Conservation (phyloP, 1,140 invertebrate genomes). For the Cyphomyrmex costatus region DNA sequence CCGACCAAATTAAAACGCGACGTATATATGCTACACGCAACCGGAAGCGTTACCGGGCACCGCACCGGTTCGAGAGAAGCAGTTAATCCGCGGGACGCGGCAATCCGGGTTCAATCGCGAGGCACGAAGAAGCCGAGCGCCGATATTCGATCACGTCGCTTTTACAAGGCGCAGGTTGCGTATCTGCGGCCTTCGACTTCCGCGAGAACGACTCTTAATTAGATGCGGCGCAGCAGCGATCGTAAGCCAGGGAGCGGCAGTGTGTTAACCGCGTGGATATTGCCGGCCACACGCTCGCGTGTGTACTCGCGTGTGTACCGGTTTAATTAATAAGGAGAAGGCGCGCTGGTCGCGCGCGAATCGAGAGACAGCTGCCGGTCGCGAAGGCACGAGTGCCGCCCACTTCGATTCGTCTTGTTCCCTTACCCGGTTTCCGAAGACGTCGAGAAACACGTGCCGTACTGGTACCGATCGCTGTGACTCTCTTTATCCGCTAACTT, state of each 20-base stretch:
- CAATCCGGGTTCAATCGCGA: background rate
- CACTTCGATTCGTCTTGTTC: conserved; percentile 51
- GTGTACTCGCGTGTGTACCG: conserved; percentile 42
- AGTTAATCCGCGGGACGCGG: conserved; percentile 31
- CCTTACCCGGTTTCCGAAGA: conserved; percentile 16
- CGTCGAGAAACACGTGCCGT: conserved; percentile 40
- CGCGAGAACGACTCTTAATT: conserved; percentile 49
- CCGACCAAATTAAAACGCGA: conserved; percentile 44
- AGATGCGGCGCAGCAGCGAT: conserved; percentile 17
- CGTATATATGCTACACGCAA: conserved; percentile 2
- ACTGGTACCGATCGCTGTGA: background rate
- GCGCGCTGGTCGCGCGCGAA: conserved; percentile 40
- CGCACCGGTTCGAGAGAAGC: conserved; percentile 18
- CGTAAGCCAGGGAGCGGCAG: conserved; percentile 29
- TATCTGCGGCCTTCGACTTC: conserved; percentile 19
- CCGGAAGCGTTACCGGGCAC: background rate
- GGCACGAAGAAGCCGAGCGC: background rate
- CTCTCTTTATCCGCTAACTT: background rate
- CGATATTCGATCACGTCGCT: conserved; percentile 5
- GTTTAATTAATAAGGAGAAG: conserved; percentile 67
- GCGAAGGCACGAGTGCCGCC: conserved; percentile 39
- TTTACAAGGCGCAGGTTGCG: background rate
- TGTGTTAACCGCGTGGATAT: conserved; percentile 11
- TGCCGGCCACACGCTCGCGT: background rate
- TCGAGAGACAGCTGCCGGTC: conserved; percentile 51